These are phyloP conservation scores for Harlomillsia oculata DNA, from an alignment of 1,140 invertebrate species.

Conservation along the genomic window DNA sequence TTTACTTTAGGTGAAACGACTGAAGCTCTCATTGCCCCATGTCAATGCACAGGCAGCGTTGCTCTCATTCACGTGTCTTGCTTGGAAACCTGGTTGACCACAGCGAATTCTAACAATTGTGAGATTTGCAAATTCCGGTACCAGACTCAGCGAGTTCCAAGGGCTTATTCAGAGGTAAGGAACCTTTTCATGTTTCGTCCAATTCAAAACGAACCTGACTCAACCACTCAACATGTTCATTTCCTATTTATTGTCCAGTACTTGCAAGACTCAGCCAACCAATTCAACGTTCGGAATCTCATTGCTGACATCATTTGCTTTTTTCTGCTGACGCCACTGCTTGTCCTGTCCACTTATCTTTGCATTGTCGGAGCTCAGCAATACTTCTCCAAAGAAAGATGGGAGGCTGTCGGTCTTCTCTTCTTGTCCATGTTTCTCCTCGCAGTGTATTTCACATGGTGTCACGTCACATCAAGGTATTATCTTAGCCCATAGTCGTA, in stretches of 20 bases:
- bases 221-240: background rate
- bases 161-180: constrained; percentile 40
- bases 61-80: constrained; percentile 48
- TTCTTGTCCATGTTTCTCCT: constrained; percentile 40
- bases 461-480: constrained; percentile 41
- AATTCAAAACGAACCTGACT: too few species aligned
- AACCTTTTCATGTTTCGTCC: background rate
- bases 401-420: constrained; percentile 46
- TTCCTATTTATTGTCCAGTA: constrained; percentile 40
- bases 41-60: constrained; percentile 49
- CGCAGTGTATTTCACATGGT: constrained; percentile 41
- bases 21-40: constrained; percentile 49
- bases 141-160: constrained; percentile 39
- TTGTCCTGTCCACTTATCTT: constrained; percentile 45
- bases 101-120: constrained; percentile 47
- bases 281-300: constrained; percentile 41
- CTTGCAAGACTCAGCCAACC: constrained; percentile 38
- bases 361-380: constrained; percentile 44
- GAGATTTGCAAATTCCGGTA: constrained; percentile 51
- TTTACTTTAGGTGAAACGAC: constrained; percentile 39
- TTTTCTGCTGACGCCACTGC: constrained; percentile 47
- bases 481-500: background rate
- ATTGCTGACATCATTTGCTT: constrained; percentile 46
- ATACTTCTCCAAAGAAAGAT: constrained; percentile 41
- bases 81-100: constrained; percentile 51